These are phyloP conservation scores for Lasiommata megera DNA, from an alignment of 2,888 invertebrate genomes.

Conservation along the genomic window DNA sequence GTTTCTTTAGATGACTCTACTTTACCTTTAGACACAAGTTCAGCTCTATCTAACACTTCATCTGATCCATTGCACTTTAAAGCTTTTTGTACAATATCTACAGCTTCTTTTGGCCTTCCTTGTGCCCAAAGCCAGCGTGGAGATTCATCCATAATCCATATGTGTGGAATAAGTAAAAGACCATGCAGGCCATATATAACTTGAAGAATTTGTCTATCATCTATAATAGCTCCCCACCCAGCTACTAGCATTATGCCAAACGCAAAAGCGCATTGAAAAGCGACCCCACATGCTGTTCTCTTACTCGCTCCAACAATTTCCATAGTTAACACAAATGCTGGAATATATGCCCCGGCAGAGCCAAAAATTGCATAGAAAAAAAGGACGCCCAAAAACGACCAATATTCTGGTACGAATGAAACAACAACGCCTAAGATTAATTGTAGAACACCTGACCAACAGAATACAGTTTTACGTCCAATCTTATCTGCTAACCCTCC, in stretches of 20 bases:
- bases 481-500: conserved; percentile 92
- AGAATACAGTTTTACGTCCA: conserved; percentile 91
- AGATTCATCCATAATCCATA: conserved; percentile 95
- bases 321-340: conserved; percentile 88
- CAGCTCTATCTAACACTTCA: conserved; percentile 83
- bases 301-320: conserved; percentile 91
- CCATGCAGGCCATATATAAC: conserved; percentile 89
- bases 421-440: conserved; percentile 86
- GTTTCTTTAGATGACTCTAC: conserved; percentile 65
- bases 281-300: conserved; percentile 89
- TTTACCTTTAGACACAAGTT: conserved; percentile 83
- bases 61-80: conserved; percentile 86
- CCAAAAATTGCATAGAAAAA: conserved; percentile 91
- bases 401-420: conserved; percentile 89
- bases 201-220: conserved; percentile 88
- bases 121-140: conserved; percentile 94
- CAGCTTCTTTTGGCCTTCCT: conserved; percentile 86
- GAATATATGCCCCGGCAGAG: conserved; percentile 88
- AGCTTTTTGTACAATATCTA: conserved; percentile 88
- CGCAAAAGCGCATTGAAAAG: conserved; percentile 90
- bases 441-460: conserved; percentile 89
- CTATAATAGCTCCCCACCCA: conserved; percentile 89
- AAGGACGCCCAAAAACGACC: conserved; percentile 84
- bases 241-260: conserved; percentile 91
- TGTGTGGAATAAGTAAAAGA: conserved; percentile 87